Evolutionary conservation across 2,888 invertebrate genomes (phyloP), one percentile per base, ranked within the genome.

Genomic region (Lordiphosa fenestrarum): DNA sequence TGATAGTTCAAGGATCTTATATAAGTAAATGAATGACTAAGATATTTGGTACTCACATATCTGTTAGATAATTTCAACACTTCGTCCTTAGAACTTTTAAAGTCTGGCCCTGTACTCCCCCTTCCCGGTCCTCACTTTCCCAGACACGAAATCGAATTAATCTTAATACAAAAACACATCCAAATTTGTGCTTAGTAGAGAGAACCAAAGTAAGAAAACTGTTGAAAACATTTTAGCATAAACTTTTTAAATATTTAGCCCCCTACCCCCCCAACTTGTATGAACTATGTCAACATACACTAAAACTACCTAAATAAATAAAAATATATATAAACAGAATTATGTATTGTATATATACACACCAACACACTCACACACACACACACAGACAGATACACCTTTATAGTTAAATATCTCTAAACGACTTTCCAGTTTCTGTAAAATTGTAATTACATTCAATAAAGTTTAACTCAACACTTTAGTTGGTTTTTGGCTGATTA

Each of bases 401-500:
- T 49, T 53, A 65, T 47, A 56, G 39, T 54, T 46, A 61, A 72
- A 59, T 78, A 78, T 83, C 71, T 78, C 71, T 78, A 71, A 68
- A 73, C 67, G 68, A 84, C 81, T 84, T 86, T 84, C 85, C 84
- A 83, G 77, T 86, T 84, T 84, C 83, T 84, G 84, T 86, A 84
- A 84, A 84, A 82, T 80, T 77, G 81, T 86, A 84, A 83, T 83
- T 86, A 86, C 64, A 74, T 83, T 84, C 73, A 84, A 86, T 84
- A 84, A 84, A 86, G 86, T 85, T 85, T 85, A 85, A 84, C 81
- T 86, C 78, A 84, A 86, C 81, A 84, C 86, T 84, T 80, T 78
- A 75, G 69, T 78, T 72, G 63, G 69, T 30, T 30, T 9, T 30
- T 3, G 66, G 10, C 39, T 21, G 39, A 39, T 40, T 33, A 47